Conservation (phyloP, 2,888 invertebrate species). For the Drosophila paramelanica region DNA sequence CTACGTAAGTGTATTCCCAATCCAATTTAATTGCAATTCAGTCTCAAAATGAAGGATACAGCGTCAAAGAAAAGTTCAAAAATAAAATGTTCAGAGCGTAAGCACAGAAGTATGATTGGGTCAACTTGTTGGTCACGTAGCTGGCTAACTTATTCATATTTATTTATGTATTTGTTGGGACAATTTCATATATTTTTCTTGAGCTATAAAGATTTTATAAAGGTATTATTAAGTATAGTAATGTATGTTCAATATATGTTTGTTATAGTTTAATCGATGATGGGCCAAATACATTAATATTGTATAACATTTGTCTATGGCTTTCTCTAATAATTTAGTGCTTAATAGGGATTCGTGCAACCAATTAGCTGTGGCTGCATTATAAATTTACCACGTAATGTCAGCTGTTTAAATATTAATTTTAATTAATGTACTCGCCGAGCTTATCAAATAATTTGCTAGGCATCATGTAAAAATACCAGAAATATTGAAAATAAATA, state of each 20-base stretch:
- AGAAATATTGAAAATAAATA: background rate
- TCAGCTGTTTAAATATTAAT: constrained; percentile 55
- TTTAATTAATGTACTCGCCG: constrained; percentile 41
- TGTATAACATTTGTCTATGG: background rate
- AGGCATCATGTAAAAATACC: constrained; percentile 12
- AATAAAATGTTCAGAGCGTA: background rate
- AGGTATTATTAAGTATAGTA: background rate
- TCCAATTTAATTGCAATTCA: background rate
- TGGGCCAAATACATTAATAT: background rate
- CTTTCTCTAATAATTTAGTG: background rate
- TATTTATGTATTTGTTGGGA: constrained; percentile 6
- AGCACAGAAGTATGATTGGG: background rate
- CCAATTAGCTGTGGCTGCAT: constrained; percentile 23
- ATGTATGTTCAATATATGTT: background rate
- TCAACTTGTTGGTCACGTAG: constrained; percentile 5
- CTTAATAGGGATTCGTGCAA: constrained; percentile 1
- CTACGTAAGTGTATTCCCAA: background rate
- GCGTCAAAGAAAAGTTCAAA: background rate
- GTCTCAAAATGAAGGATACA: background rate
- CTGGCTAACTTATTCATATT: background rate
- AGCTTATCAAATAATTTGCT: constrained; percentile 9
- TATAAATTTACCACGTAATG: constrained; percentile 12
- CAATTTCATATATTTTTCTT: background rate
- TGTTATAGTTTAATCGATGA: background rate
- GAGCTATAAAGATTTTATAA: background rate